These are phyloP conservation scores for Orientallactaga sibirica DNA, from an alignment of 2,797 vertebrate species.

Conservation along the genomic window DNA sequence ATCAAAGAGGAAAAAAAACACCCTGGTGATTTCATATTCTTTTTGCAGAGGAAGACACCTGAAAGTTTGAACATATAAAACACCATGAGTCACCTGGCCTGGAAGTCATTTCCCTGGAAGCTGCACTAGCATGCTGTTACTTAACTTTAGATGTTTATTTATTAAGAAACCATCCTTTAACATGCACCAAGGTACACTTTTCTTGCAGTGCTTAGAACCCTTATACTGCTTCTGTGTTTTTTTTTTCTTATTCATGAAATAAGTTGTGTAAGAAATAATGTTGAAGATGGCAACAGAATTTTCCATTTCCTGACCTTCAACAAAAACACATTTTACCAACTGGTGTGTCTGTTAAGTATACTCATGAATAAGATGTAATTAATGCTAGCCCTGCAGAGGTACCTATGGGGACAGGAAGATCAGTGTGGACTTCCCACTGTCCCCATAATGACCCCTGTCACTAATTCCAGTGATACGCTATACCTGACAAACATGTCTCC, in stretches of 20 bases:
- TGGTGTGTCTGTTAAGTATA: not conserved
- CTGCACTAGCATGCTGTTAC: not conserved
- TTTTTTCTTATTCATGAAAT: conserved; percentile 24
- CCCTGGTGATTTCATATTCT: conserved; percentile 19
- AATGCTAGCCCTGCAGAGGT: not conserved
- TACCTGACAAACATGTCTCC: too few relatives aligned
- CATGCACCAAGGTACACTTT: not conserved
- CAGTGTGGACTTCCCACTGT: too few relatives aligned
- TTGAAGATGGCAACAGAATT: not conserved
- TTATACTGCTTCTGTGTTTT: not conserved
- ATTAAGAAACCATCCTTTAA: not conserved
- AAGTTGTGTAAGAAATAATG: not conserved
- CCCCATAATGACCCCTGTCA: too few relatives aligned
- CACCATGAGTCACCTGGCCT: not conserved
- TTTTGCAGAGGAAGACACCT: conserved; percentile 58
- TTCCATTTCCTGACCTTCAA: not conserved
- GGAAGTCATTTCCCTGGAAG: not conserved
- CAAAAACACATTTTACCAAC: not conserved
- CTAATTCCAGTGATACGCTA: too few relatives aligned
- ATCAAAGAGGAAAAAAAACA: conserved; percentile 30
- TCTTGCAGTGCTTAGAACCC: not conserved
- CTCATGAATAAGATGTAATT: not conserved
- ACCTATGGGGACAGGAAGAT: too few relatives aligned
- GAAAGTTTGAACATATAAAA: conserved; percentile 35
- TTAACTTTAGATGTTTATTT: not conserved